Evolutionary conservation across 2,888 invertebrate species (phyloP).

Genomic region (Drosophila tripunctata): DNA sequence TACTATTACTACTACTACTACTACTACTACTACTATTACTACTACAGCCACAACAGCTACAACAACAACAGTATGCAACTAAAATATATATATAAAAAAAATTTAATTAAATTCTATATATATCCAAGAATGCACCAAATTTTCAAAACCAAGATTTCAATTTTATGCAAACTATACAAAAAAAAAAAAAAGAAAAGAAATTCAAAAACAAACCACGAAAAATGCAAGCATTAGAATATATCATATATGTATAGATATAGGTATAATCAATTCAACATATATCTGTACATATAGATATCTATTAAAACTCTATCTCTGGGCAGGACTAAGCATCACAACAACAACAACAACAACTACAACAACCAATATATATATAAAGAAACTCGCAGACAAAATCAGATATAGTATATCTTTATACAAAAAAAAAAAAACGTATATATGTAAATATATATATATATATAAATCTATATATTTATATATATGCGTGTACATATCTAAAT

Average conservation of each 20-base stretch:
- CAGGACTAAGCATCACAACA: constrained; percentile 77
- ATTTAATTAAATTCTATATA: constrained; percentile 30
- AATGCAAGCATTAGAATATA: constrained; percentile 56
- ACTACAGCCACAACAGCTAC: constrained; percentile 72
- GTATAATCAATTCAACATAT: constrained; percentile 13
- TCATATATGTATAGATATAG: constrained; percentile 35
- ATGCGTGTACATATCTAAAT: constrained; percentile 19
- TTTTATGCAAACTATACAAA: constrained; percentile 72
- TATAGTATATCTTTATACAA: constrained; percentile 61
- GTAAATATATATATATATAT: constrained; percentile 25
- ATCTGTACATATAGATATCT: constrained; percentile 17
- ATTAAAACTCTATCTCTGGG: constrained; percentile 66
- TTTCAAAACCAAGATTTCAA: constrained; percentile 58
- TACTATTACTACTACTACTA: constrained; percentile 43
- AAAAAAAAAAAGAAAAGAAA: constrained; percentile 32
- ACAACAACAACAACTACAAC: constrained; percentile 70
- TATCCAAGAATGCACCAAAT: constrained; percentile 68
- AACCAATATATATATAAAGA: too few relatives aligned
- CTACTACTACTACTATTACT: constrained; percentile 38
- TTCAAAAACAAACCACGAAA: constrained; percentile 62
- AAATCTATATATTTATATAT: constrained; percentile 51
- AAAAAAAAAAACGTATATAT: too few relatives aligned
- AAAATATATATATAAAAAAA: too few relatives aligned
- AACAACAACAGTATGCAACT: constrained; percentile 85
- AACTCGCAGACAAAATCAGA: constrained; percentile 66